Conservation (phyloP, 2,797 vertebrate species). For the Muscicapa striata region DNA sequence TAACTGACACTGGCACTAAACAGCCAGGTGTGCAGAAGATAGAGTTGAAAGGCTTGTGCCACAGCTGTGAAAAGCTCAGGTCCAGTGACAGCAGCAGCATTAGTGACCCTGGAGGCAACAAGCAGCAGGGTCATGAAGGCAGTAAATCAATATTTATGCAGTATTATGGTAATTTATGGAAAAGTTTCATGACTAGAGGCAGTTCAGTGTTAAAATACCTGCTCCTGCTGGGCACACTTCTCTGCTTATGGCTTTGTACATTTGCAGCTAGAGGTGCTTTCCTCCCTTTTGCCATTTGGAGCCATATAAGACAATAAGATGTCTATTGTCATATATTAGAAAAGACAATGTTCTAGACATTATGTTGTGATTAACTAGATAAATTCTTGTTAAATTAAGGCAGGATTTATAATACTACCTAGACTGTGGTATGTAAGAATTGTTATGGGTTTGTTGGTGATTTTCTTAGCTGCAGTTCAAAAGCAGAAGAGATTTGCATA, state of each 20-base stretch:
- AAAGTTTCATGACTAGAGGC: neutral
- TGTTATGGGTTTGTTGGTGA: neutral
- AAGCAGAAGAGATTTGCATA: neutral
- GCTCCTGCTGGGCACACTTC: neutral
- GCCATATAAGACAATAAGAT: neutral
- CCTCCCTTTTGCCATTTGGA: neutral
- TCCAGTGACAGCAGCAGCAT: neutral
- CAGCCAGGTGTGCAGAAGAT: neutral
- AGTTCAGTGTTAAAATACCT: neutral
- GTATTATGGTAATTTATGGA: accelerated
- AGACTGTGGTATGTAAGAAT: neutral
- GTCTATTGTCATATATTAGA: neutral
- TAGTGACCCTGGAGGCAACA: neutral
- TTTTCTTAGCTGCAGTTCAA: neutral
- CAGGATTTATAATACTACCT: neutral
- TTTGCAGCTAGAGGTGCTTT: neutral
- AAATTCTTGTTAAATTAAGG: neutral
- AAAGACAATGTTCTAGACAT: neutral
- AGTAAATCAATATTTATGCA: neutral
- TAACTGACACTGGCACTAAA: neutral
- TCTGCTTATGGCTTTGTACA: neutral
- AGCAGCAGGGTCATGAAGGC: neutral
- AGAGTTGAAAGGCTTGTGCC: neutral
- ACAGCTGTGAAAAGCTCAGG: neutral
- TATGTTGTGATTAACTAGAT: neutral